Conservation (phyloP, 1,140 invertebrate species). For the Cyclargus thomasi region DNA sequence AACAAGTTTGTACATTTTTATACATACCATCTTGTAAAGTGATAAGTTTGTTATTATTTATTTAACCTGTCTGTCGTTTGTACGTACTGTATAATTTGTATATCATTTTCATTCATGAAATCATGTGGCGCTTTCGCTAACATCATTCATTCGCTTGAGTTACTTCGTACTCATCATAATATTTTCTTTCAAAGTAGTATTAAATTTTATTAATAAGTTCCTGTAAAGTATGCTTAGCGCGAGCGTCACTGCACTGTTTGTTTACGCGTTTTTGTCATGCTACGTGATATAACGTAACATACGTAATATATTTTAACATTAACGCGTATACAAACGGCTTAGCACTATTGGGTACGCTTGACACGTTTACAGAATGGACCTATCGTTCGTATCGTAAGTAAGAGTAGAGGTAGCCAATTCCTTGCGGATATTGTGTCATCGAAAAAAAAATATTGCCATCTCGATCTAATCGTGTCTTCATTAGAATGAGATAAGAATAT, state of each 20-base stretch:
- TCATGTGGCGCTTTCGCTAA: slow-evolving; percentile 13
- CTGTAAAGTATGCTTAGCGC: not conserved
- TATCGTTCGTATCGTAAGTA: not conserved
- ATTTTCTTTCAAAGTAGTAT: not conserved
- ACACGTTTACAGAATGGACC: not conserved
- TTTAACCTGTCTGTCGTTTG: slow-evolving; percentile 1
- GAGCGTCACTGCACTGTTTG: not conserved
- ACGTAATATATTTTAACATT: not conserved
- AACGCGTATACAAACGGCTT: not conserved
- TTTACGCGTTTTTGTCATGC: not conserved
- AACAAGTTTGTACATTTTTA: slow-evolving; percentile 1
- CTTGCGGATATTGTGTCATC: too few species aligned
- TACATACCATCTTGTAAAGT: not conserved
- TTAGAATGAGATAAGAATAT: too few species aligned
- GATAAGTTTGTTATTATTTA: too few species aligned
- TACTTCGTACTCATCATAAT: not conserved
- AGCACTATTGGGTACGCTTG: not conserved
- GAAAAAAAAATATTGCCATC: too few species aligned
- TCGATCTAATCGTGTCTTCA: too few species aligned
- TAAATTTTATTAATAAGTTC: not conserved
- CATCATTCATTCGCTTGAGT: slow-evolving; percentile 11
- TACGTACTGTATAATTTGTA: slow-evolving; percentile 20
- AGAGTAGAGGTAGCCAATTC: not conserved
- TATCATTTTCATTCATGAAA: slow-evolving; percentile 15
- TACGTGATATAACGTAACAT: not conserved